Evolutionary conservation across 53 echinoderm and acorn worm genomes (phyloP).

Genomic region (Mesocentrotus franciscanus): DNA sequence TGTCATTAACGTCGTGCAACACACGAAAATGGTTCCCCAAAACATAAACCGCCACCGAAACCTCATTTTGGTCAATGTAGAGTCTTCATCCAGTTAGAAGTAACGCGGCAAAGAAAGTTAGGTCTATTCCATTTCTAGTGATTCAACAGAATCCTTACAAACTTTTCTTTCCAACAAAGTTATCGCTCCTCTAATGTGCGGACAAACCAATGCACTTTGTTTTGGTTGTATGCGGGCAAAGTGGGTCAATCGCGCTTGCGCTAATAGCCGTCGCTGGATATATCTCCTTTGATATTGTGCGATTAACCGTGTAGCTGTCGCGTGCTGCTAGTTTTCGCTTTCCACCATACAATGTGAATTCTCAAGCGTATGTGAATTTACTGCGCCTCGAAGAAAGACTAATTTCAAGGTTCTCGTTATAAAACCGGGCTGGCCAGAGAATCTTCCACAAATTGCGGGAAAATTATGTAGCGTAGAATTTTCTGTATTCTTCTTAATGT

Average conservation of each 20-base stretch:
- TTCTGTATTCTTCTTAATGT: no score
- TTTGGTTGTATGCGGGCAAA: neutral
- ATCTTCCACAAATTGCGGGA: no score
- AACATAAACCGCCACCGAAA: slow-evolving; percentile 51
- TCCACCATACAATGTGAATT: slow-evolving; percentile 10
- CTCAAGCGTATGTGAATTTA: neutral
- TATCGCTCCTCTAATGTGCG: neutral
- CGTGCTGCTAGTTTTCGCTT: slow-evolving; percentile 28
- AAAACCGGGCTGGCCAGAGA: no score
- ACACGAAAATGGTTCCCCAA: slow-evolving; percentile 28
- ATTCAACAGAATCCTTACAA: slow-evolving; percentile 6
- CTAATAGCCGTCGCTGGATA: neutral
- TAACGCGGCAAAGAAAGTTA: neutral
- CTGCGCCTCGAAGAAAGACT: neutral
- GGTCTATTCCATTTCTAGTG: neutral
- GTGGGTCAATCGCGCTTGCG: neutral
- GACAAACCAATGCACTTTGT: neutral
- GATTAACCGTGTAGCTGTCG: slow-evolving; percentile 30
- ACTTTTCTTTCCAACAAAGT: slow-evolving; percentile 12
- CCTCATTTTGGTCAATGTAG: slow-evolving; percentile 14
- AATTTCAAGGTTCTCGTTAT: neutral
- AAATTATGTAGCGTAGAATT: no score
- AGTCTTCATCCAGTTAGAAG: neutral
- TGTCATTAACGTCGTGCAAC: slow-evolving; percentile 19
- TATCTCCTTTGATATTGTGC: neutral